These are phyloP conservation scores for Sesia bembeciformis DNA, from an alignment of 2,888 invertebrate species.

Conservation along the genomic window DNA sequence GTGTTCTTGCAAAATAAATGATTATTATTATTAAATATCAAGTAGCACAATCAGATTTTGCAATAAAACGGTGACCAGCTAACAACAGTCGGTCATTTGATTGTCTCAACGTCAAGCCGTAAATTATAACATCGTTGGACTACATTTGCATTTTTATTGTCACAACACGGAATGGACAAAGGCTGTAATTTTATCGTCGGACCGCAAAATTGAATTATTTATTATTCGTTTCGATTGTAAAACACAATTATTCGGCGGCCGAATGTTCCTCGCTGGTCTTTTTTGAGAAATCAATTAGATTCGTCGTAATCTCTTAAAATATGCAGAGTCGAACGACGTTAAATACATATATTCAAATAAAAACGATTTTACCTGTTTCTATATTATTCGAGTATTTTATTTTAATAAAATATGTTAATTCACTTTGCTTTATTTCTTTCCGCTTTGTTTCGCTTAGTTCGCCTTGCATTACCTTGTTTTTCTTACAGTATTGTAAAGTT, in stretches of 20 bases:
- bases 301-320: constrained; percentile 18
- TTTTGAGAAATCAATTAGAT: constrained; percentile 31
- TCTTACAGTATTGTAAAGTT: no score
- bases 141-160: constrained; percentile 71
- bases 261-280: constrained; percentile 23
- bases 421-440: no score
- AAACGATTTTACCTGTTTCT: no score
- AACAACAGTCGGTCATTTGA: constrained; percentile 21
- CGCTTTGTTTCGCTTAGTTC: no score
- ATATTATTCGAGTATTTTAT: no score
- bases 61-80: constrained; percentile 27
- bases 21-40: not conserved
- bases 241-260: constrained; percentile 47
- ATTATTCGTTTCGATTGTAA: constrained; percentile 50
- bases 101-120: constrained; percentile 38
- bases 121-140: constrained; percentile 57
- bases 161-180: constrained; percentile 50
- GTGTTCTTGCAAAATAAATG: no score
- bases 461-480: no score
- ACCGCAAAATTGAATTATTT: constrained; percentile 68
- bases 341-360: no score
- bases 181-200: constrained; percentile 56
- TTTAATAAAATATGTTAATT: no score
- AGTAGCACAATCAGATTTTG: constrained; percentile 1
- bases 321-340: no score